Conservation (phyloP, 1,140 invertebrate genomes). For the Drosophila kohkoa region DNA sequence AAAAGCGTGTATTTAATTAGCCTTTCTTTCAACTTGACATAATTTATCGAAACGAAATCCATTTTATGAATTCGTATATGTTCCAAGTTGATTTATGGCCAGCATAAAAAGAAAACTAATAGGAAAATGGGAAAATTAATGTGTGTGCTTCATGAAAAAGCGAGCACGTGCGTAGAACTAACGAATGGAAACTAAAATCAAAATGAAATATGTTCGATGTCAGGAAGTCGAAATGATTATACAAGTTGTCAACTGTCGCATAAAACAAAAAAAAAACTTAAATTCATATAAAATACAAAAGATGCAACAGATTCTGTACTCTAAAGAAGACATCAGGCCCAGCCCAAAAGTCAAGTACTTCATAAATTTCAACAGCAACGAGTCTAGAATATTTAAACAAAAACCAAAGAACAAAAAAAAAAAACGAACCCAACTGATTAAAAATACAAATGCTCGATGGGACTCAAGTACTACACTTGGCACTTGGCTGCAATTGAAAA, state of each 20-base stretch:
- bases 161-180: constrained; percentile 56
- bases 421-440: constrained; percentile 56
- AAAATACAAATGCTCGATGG: constrained; percentile 54
- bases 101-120: constrained; percentile 49
- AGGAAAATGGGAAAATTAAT: constrained; percentile 33
- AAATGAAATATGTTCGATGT: constrained; percentile 33
- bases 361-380: constrained; percentile 67
- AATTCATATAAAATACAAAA: constrained; percentile 43
- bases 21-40: constrained; percentile 15
- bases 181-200: constrained; percentile 15
- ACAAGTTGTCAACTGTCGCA: constrained; percentile 59
- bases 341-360: constrained; percentile 63
- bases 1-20: constrained; percentile 17
- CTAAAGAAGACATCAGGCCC: constrained; percentile 45
- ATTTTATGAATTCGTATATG: constrained; percentile 51
- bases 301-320: constrained; percentile 1
- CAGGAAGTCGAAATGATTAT: constrained; percentile 40
- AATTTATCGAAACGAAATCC: constrained; percentile 31
- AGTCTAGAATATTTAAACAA: constrained; percentile 68
- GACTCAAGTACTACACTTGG: constrained; percentile 68
- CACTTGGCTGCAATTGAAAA: constrained; percentile 28
- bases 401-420: constrained; percentile 48
- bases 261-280: constrained; percentile 38
- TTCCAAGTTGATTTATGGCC: constrained; percentile 65
- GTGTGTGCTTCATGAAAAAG: constrained; percentile 10